Conservation (phyloP, 2,888 invertebrate species). For the Artemia sinica region DNA sequence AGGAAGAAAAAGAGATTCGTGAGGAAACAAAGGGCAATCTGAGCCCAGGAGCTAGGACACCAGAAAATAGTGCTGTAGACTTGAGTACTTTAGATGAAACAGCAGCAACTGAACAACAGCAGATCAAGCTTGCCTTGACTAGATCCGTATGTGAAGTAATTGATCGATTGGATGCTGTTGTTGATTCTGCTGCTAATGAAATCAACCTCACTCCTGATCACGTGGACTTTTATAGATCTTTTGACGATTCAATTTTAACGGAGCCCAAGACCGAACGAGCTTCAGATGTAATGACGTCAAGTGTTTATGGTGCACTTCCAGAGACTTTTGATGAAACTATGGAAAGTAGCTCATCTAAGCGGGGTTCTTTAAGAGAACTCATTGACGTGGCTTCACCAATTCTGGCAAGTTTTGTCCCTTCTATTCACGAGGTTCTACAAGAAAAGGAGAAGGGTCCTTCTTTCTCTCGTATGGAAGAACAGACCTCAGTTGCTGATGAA, state of each 20-base stretch:
- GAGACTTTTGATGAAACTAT: not conserved
- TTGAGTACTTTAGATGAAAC: no score
- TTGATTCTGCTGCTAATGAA: not conserved
- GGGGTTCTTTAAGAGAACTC: not conserved
- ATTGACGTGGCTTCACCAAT: not conserved
- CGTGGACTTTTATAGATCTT: not conserved
- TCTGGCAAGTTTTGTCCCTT: constrained; percentile 2
- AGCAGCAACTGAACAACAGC: no score
- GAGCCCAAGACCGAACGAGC: not conserved
- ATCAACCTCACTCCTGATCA: constrained; percentile 6
- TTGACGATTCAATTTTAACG: not conserved
- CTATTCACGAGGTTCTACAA: not conserved
- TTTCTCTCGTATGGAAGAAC: no score
- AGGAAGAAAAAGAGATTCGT: no score
- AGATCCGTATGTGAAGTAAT: constrained; percentile 2
- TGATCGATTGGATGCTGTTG: not conserved
- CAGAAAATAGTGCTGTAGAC: no score
- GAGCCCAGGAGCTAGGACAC: no score
- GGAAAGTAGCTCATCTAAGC: not conserved
- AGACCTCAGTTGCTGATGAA: no score
- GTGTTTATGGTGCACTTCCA: not conserved
- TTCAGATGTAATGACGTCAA: not conserved
- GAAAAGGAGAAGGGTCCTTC: not conserved
- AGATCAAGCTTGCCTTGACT: not conserved
- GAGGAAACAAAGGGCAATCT: no score